Evolutionary conservation across 2,797 vertebrate species (phyloP), one percentile per base, ranked within the genome.

Genomic region (Poecilia velifera): DNA sequence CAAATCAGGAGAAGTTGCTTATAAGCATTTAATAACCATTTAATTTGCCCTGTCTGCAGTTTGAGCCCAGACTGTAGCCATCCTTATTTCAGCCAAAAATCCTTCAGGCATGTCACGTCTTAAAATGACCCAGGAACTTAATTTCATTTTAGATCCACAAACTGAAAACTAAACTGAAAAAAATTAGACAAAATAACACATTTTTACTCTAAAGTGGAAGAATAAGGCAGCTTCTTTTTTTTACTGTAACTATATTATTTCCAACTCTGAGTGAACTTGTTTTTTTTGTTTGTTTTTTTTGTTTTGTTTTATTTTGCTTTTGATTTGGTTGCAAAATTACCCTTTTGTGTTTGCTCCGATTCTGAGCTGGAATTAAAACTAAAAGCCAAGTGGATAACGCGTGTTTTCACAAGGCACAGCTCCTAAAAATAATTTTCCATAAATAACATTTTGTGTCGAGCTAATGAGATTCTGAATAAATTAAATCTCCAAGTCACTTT

Each of bases 331-430:
- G 25, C 4, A 71, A 71, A 47, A 64, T 74, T 64, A 36, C 31
- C 18, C 55, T n/a, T 81, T 81, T 71, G 81, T 75, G 47, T 64
- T 57, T 81, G 51, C 86, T 64, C 43, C 36, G 55, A 79, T 82
- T 82, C 39, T 73, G 25, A 72, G 51, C 83, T 87, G 79, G 81
- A 82, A 73, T 28, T 57, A 5, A 79, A 79, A 81, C 83, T 75
- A 81, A 41, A 68, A 68, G 20, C 20, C 20, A 39, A 39, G 36
- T 22, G 39, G 7, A 39, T 22, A 22, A 41, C 10, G 0, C 0
- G 2, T 68, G 34, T 12, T 68, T 68, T 25, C 9, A 41, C 39
- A 22, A 68, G 62, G 34, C 62, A 41, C 4, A 25, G 64, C 3
- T 22, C 20, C 39, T 39, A 41, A 10, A 34, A 66, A 25, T 41